Conservation (phyloP, 2,888 invertebrate species). For the Iphiclides podalirius region DNA sequence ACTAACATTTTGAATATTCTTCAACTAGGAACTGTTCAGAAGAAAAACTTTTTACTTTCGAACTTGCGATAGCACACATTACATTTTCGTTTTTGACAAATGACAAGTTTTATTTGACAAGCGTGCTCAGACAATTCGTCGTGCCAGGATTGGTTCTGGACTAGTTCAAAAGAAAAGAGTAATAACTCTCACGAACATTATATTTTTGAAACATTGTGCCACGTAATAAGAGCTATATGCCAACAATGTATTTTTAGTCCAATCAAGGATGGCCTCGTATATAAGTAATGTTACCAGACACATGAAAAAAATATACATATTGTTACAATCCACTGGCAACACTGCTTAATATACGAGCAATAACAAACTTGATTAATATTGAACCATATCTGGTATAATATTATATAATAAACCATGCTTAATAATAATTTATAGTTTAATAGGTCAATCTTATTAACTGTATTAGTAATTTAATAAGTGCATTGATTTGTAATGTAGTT, state of each 20-base stretch:
- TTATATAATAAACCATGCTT: too few species aligned
- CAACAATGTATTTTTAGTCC: constrained; percentile 27
- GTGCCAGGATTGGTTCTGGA: constrained; percentile 49
- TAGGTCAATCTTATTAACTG: too few species aligned
- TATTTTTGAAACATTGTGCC: constrained; percentile 17
- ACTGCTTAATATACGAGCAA: too few species aligned
- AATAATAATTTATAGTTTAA: too few species aligned
- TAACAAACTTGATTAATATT: too few species aligned
- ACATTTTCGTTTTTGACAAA: constrained; percentile 57
- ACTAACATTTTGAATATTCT: constrained; percentile 51
- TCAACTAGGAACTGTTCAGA: constrained; percentile 51
- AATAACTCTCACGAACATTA: constrained; percentile 18
- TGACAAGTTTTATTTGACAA: constrained; percentile 54
- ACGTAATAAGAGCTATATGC: constrained; percentile 15
- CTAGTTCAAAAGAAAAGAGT: constrained; percentile 24
- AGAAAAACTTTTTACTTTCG: constrained; percentile 40
- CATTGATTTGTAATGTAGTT: too few species aligned
- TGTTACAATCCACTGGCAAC: too few species aligned
- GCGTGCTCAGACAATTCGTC: constrained; percentile 65
- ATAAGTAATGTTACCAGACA: constrained; percentile 28
- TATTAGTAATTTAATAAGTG: too few species aligned
- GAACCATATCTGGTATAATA: too few species aligned
- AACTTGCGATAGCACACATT: constrained; percentile 35
- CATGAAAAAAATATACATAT: too few species aligned
- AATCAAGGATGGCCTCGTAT: constrained; percentile 45